Percentiles rank a stretch among this genome's conserved stretches.
Conservation (phyloP, 2,113 vertebrate genomes). For the Mus spicilegus region DNA sequence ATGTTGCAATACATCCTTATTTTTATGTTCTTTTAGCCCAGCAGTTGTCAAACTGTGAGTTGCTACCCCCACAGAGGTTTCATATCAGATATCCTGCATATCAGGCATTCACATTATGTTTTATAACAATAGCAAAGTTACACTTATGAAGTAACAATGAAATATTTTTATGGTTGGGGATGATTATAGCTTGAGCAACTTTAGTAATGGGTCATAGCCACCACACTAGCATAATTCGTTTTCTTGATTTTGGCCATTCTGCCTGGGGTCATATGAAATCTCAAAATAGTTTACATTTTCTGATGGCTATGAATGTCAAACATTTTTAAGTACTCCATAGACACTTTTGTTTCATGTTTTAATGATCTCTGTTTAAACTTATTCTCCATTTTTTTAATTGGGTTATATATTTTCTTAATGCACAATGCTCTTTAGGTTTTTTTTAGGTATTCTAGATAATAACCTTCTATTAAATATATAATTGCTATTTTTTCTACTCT, state of each 20-base stretch:
- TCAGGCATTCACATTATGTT: background rate
- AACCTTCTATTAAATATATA: background rate
- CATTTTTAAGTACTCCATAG: background rate
- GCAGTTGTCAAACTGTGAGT: background rate
- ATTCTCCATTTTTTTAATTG: background rate
- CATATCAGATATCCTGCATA: background rate
- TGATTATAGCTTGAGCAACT: background rate
- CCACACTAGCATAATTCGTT: background rate
- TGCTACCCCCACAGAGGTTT: no score
- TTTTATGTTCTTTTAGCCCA: background rate
- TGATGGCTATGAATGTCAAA: background rate
- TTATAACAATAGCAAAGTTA: background rate
- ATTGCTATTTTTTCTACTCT: background rate
- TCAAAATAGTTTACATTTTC: background rate
- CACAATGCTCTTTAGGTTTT: background rate
- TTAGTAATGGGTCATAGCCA: background rate
- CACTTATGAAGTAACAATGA: background rate
- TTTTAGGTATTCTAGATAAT: background rate
- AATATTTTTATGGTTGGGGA: background rate
- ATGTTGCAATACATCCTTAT: background rate
- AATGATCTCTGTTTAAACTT: background rate
- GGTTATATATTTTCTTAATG: background rate
- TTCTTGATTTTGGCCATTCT: background rate
- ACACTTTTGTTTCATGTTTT: background rate
- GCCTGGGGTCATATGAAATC: background rate